Base-by-base conservation (phyloP, 37 sponge, comb jelly and placozoan species). In the Corticium candelabrum region DNA sequence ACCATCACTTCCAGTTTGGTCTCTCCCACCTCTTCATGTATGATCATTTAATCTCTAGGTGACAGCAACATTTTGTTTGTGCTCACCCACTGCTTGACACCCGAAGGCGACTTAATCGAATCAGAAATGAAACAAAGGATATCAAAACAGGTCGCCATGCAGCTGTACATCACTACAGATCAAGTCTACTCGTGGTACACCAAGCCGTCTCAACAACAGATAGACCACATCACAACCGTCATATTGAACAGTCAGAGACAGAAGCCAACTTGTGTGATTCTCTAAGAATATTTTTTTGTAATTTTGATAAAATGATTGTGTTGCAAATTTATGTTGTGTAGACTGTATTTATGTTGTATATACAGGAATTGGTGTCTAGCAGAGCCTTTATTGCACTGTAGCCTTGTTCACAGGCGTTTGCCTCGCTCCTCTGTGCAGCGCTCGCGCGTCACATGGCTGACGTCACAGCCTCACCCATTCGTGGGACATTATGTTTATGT, bases 61-160 rank as follows among this genome's bases (percentile, higher is more conserved):
- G 36, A n/a, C 67, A 62, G 41, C 35, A 78, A 78, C n/a, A 38
- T 78, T 3, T 43, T 78, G 67, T 50, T 78, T 7, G 79, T 50
- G 27, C 56, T 78, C 67, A 78, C 79, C 32, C 79, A 62, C 34
- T 78, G 79, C 35, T 11, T 3, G 3, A 78, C 79, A 30, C 3
- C 3, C 2, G 72, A 72, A 3, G 31, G 41, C 33, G 36, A 62
- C 72, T 33, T 78, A 21, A 41, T 78, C 4, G 74, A 41, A 3
- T 2, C 75, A 72, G 68, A 62, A 30, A 41, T 78, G 4, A 41
- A 62, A n/a, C 15, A 29, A 27, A 3, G 79, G 2, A 78, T 78
- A 11, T 50, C 11, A 11, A 11, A 50, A 21, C 62, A 50, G 21
- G 62, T 27, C 15, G 15, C 62, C 11, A 50, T 50, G 62, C 11